Evolutionary conservation across 2,888 invertebrate species (phyloP).

Genomic region (Cryptocheilus praepositus): DNA sequence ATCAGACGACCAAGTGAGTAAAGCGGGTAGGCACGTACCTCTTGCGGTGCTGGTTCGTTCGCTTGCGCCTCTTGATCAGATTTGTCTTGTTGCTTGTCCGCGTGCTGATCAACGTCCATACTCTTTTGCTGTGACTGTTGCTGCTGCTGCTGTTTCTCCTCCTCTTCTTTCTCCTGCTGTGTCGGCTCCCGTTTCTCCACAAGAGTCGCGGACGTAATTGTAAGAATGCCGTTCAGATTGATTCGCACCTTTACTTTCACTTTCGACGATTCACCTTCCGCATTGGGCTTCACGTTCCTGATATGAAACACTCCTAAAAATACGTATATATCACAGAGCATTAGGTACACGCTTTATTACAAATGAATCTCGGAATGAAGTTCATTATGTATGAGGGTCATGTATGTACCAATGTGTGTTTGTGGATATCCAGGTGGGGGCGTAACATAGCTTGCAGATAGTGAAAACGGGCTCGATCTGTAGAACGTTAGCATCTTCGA

Average conservation of each 20-base stretch:
- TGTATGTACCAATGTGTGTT: slow-evolving; percentile 83
- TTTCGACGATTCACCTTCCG: slow-evolving; percentile 94
- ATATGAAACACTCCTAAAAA: slow-evolving; percentile 83
- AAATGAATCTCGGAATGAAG: neutral
- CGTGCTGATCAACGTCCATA: slow-evolving; percentile 59
- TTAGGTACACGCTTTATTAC: neutral
- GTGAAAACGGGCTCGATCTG: slow-evolving; percentile 90
- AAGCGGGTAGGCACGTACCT: slow-evolving; percentile 55
- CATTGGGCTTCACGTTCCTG: slow-evolving; percentile 88
- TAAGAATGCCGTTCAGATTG: slow-evolving; percentile 94
- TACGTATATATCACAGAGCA: too few species aligned
- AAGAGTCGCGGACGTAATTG: slow-evolving; percentile 89
- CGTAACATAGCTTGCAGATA: slow-evolving; percentile 89
- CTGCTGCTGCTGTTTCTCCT: slow-evolving; percentile 69
- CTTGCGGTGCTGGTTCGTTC: slow-evolving; percentile 69
- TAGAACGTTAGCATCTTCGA: slow-evolving; percentile 96
- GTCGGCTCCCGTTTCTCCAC: slow-evolving; percentile 80
- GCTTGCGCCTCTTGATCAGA: slow-evolving; percentile 71
- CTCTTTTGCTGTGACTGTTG: slow-evolving; percentile 59
- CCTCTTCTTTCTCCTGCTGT: slow-evolving; percentile 72
- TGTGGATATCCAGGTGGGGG: slow-evolving; percentile 84
- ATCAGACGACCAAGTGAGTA: too few species aligned
- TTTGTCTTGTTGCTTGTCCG: slow-evolving; percentile 66
- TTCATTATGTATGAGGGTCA: neutral
- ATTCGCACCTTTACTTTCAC: slow-evolving; percentile 97